Base-by-base conservation (phyloP, 2,888 invertebrate species). In the Ferdinandea cuprea region DNA sequence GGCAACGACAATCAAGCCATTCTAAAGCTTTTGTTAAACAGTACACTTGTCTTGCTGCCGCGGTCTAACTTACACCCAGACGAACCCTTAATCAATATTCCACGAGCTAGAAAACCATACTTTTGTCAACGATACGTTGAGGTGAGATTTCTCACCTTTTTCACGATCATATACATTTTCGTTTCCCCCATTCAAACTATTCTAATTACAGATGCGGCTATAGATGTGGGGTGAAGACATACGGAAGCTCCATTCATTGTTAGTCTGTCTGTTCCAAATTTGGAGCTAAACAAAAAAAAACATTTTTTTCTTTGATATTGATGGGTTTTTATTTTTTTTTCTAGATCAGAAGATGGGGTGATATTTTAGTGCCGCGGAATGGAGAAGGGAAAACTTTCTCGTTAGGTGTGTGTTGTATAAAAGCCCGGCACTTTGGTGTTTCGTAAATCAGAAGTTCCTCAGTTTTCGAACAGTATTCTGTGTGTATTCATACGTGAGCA, bases 191-290 rank as follows among this genome's bases (percentile, higher is more conserved):
- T 3, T 13, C 11, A n/a, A 25, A 25, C 19, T 25, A 50, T 52
- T 66, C 40, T 28, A 65, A 50, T 65, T 40, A 28, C 37, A 40
- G 40, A 65, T 63, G 19, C 40, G 21, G 37, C 6, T 15, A n/a
- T 9, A 37, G 50, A 40, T 28, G 28, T 17, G 50, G 52, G 19
- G n/a, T 13, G 42, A 15, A 54, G 21, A 40, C 32, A 15, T 25
- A 40, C 13, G 28, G 44, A 46, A 32, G 44, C 42, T 68, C 44
- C 56, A 68, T 68, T 35, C 56, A 46, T 56, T 56, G 54, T 68
- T 44, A 59, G 25, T 30, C 15, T 37, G 52, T 54, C 4, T 66
- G 48, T 78, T 78, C 78, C 78, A 78, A 78, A 78, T 72, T 78
- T 72, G 78, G 78, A 78, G 58, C 56, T 44, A 1, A 6, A 56